phyloP scores from a whole-genome alignment of 30 jellyfish, hydroid and myxozoan species.

The Catostylus mosaicus region DNA sequence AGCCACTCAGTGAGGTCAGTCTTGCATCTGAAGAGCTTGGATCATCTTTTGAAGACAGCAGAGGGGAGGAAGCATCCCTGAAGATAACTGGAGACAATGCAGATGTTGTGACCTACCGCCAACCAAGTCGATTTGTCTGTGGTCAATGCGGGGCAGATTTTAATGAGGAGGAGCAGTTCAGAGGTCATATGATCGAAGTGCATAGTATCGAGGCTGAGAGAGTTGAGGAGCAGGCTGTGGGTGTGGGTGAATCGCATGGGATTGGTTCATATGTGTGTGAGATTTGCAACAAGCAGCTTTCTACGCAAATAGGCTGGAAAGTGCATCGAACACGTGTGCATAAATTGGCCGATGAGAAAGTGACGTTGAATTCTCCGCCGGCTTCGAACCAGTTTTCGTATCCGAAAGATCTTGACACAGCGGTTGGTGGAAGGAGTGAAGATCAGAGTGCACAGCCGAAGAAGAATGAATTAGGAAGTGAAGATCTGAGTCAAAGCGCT shows the following conservation, averaged over 20 bases:
- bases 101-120: conserved; percentile 1
- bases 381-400: neutral
- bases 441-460: conserved; percentile 10
- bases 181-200: conserved; percentile 48
- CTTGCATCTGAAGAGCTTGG: conserved; percentile 9
- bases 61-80: neutral
- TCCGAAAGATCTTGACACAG: neutral
- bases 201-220: conserved; percentile 33
- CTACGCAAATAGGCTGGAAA: conserved; percentile 68
- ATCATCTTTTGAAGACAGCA: conserved; percentile 7
- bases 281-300: conserved; percentile 59
- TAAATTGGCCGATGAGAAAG: conserved; percentile 43
- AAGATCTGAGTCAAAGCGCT: conserved; percentile 54
- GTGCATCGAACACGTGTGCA: conserved; percentile 70
- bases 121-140: conserved; percentile 35
- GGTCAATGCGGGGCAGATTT: conserved; percentile 62
- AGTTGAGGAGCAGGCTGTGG: conserved; percentile 5
- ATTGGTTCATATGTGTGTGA: conserved; percentile 47
- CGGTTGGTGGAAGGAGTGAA: neutral
- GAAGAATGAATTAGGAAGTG: conserved; percentile 65
- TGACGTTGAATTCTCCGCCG: neutral
- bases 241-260: conserved; percentile 9
- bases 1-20: neutral
- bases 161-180: conserved; percentile 38
- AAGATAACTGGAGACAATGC: neutral